Conservation (phyloP, 2,113 vertebrate species). For the Sander lucioperca region DNA sequence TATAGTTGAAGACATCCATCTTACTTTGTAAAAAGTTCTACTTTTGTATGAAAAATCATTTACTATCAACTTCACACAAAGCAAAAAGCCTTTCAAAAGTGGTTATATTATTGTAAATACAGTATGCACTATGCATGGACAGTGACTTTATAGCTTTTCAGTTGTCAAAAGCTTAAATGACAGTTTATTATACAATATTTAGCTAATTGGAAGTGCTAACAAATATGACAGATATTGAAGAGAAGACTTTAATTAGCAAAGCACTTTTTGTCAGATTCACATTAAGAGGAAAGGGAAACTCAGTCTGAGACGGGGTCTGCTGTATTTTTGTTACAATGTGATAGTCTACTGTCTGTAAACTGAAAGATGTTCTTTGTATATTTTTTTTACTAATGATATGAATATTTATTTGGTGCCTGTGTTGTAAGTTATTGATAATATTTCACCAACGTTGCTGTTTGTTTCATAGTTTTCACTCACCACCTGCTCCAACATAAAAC, state of each 20-base stretch:
- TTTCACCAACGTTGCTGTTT: conserved; percentile 67
- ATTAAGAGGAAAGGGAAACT: conserved; percentile 44
- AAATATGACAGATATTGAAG: conserved; percentile 31
- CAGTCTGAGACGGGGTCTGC: conserved; percentile 34
- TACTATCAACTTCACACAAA: not conserved
- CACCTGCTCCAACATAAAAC: conserved; percentile 67
- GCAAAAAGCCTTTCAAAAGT: not conserved
- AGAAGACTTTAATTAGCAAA: conserved; percentile 64
- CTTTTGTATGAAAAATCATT: not conserved
- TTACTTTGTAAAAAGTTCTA: conserved; percentile 23
- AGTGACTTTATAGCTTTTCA: conserved; percentile 31
- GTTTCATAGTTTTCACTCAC: conserved; percentile 46
- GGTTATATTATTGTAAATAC: conserved; percentile 43
- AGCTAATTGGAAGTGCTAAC: conserved; percentile 60
- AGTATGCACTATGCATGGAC: conserved; percentile 50
- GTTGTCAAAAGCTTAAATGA: conserved; percentile 40
- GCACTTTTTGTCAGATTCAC: conserved; percentile 78
- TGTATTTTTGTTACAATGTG: conserved; percentile 67
- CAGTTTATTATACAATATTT: conserved; percentile 40
- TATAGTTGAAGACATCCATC: conserved; percentile 13
- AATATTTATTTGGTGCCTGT: conserved; percentile 86
- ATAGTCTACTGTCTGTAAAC: conserved; percentile 80
- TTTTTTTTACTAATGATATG: conserved; percentile 81
- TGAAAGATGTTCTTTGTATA: conserved; percentile 78
- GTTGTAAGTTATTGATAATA: conserved; percentile 84